phyloP scores from a whole-genome alignment of 2,113 vertebrate species.

The Microcebus jonahi region DNA sequence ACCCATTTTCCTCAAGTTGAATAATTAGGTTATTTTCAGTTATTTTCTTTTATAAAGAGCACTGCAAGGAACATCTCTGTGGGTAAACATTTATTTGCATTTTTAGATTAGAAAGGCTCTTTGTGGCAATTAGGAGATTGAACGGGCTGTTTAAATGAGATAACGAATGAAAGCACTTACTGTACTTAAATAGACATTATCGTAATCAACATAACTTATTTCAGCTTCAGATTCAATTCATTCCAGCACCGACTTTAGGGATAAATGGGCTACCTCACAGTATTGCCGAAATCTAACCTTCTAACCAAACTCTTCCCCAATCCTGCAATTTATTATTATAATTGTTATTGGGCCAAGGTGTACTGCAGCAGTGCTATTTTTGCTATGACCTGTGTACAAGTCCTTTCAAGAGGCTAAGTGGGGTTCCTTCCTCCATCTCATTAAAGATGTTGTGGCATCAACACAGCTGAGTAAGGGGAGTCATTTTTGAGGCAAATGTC shows the following conservation, averaged over 20 bases:
- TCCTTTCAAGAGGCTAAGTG: neutral
- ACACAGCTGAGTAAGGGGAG: neutral
- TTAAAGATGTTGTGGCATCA: neutral
- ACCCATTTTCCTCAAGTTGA: neutral
- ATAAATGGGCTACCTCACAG: neutral
- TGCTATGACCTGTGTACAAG: neutral
- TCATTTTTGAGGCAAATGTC: neutral
- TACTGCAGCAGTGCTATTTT: neutral
- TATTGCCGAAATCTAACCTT: neutral
- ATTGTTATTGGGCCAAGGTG: neutral
- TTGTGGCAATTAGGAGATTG: constrained; percentile 49
- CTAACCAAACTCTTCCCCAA: neutral
- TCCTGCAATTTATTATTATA: neutral
- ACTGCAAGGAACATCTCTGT: neutral
- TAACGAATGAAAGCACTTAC: constrained; percentile 48
- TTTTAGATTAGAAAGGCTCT: neutral
- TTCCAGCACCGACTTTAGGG: neutral
- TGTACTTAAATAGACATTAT: constrained; percentile 22
- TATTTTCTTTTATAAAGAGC: constrained; percentile 36
- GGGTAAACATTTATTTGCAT: neutral
- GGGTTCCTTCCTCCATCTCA: neutral
- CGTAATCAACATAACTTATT: constrained; percentile 41
- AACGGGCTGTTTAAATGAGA: constrained; percentile 42
- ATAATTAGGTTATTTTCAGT: neutral
- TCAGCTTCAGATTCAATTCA: neutral